A percentile compares a stretch with the other conserved stretches of the same genome.
phyloP scores from a whole-genome alignment of 2,113 vertebrate species.

The human (Homo sapiens) region DNA sequence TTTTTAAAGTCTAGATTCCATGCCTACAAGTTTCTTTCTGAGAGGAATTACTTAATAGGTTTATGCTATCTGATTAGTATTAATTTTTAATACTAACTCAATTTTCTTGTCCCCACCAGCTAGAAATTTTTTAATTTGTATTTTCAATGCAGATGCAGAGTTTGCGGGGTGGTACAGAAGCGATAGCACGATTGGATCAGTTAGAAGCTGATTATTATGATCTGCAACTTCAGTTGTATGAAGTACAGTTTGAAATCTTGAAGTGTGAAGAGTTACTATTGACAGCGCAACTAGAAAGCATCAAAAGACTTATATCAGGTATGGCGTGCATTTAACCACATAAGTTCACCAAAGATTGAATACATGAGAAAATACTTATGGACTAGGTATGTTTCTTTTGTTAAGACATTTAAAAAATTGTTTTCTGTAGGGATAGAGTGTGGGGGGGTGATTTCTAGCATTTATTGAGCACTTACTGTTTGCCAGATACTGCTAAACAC shows the following conservation, averaged over 20 bases:
- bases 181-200: slow-evolving; percentile 92
- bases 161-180: slow-evolving; percentile 93
- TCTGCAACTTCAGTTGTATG: slow-evolving; percentile 96
- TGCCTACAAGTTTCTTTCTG: neutral
- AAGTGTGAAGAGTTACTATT: slow-evolving; percentile 96
- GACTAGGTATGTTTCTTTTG: neutral
- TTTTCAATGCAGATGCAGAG: slow-evolving; percentile 92
- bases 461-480: neutral
- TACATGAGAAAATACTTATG: neutral
- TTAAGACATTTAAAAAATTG: neutral
- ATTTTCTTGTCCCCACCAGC: neutral
- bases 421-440: neutral
- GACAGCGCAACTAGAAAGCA: slow-evolving; percentile 95
- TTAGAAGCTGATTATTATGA: slow-evolving; percentile 98
- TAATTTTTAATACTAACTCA: neutral
- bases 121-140: slow-evolving; percentile 30
- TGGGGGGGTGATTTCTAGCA: neutral
- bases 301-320: slow-evolving; percentile 96
- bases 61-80: neutral
- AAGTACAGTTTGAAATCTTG: slow-evolving; percentile 97
- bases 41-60: neutral
- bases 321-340: slow-evolving; percentile 56
- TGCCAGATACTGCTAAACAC: neutral
- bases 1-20: neutral
- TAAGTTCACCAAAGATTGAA: neutral